phyloP scores from a whole-genome alignment of 2,113 vertebrate species.

The Ceyx cyanopectus region DNA sequence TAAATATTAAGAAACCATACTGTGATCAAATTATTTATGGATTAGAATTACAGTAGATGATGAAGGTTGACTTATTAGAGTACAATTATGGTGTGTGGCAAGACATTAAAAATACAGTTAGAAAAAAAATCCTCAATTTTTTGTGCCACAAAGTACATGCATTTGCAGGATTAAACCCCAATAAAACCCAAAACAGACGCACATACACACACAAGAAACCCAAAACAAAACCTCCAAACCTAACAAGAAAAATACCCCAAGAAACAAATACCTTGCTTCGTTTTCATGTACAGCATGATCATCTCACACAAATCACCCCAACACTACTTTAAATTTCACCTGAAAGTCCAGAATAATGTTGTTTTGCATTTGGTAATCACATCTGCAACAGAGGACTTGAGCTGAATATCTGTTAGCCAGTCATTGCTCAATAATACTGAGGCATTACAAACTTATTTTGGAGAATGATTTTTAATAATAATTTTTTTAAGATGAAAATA shows the following conservation, averaged over 20 bases:
- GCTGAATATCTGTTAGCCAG: rapidly evolving
- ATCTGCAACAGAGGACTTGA: neutral
- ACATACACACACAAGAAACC: neutral
- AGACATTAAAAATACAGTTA: too few relatives aligned
- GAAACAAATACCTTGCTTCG: neutral
- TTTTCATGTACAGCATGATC: neutral
- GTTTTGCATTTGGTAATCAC: neutral
- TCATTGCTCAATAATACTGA: neutral
- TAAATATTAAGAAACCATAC: neutral
- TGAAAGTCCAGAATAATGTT: neutral
- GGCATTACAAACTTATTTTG: neutral
- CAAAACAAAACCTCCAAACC: neutral
- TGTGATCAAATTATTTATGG: neutral
- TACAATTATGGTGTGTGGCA: neutral
- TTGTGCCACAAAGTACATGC: neutral
- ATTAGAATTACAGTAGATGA: neutral
- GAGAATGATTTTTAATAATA: neutral
- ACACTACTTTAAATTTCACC: neutral
- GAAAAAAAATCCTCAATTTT: neutral
- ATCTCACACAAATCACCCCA: neutral
- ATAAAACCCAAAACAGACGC: neutral
- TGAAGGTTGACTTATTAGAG: neutral
- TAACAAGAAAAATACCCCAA: neutral
- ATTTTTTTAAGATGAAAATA: neutral
- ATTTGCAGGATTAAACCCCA: neutral